These are phyloP conservation scores for Orthonevra nobilis DNA, from an alignment of 2,888 invertebrate genomes.

Conservation along the genomic window DNA sequence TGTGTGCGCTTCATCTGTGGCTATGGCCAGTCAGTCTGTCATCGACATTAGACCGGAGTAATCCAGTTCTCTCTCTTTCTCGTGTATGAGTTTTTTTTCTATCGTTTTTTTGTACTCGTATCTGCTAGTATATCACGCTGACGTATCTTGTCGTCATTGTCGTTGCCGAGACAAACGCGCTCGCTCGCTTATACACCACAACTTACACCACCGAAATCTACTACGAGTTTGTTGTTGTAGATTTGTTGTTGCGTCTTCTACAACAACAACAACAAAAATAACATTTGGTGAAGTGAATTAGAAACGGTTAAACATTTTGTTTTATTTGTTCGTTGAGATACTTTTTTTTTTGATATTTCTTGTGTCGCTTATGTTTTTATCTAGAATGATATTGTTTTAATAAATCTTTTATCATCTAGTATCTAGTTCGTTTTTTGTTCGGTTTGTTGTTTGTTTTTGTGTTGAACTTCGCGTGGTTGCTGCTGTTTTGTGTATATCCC, in stretches of 20 bases:
- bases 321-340: constrained; percentile 8
- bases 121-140: constrained; percentile 57
- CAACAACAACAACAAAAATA: too few relatives aligned
- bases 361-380: constrained; percentile 40
- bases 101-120: too few relatives aligned
- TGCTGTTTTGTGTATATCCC: too few relatives aligned
- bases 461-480: constrained; percentile 43
- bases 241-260: constrained; percentile 32
- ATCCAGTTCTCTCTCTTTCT: constrained; percentile 71
- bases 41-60: constrained; percentile 75
- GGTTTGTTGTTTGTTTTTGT: constrained; percentile 55
- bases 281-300: constrained; percentile 55
- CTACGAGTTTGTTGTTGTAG: constrained; percentile 44
- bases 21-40: constrained; percentile 74
- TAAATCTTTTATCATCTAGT: constrained; percentile 46
- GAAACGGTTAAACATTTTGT: constrained; percentile 59
- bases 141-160: constrained; percentile 51
- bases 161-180: constrained; percentile 44
- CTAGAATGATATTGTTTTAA: constrained; percentile 27
- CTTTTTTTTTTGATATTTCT: too few relatives aligned
- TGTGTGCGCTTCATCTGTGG: constrained; percentile 71
- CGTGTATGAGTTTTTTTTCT: constrained; percentile 19
- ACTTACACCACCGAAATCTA: constrained; percentile 44
- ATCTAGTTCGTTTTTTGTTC: constrained; percentile 47
- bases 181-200: constrained; percentile 56